phyloP scores from a whole-genome alignment of 2,888 invertebrate species.

The Cerastis leucographa region DNA sequence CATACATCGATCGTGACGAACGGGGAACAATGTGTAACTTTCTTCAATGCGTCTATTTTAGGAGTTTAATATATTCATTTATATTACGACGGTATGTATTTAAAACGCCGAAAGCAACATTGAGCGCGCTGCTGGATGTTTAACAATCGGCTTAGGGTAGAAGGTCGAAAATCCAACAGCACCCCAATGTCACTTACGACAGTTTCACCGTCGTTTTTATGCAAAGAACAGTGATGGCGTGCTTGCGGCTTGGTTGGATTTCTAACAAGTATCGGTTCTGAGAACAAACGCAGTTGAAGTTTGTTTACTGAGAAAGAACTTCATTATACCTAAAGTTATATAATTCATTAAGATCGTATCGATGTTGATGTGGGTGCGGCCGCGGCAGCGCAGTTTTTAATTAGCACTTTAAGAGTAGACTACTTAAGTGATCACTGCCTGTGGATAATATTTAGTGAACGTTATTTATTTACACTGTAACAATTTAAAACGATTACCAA shows the following conservation, averaged over 20 bases:
- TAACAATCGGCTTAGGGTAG: neutral
- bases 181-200: neutral
- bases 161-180: neutral
- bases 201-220: neutral
- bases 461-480: neutral
- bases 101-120: too few relatives aligned
- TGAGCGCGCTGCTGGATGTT: too few relatives aligned
- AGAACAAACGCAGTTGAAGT: neutral
- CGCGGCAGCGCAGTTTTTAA: neutral
- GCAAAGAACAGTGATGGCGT: neutral
- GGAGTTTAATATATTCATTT: neutral
- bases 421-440: neutral
- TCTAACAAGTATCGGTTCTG: constrained; percentile 15
- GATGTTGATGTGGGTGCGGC: neutral
- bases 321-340: neutral
- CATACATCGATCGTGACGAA: constrained; percentile 12
- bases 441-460: neutral
- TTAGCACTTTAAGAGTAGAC: neutral
- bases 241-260: constrained; percentile 5
- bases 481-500: neutral
- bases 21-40: constrained; percentile 1
- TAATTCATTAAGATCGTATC: neutral
- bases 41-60: constrained; percentile 20
- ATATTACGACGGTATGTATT: neutral
- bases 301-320: constrained; percentile 5